Percentiles rank a stretch among this genome's conserved stretches.
phyloP scores from a whole-genome alignment of 2,888 invertebrate genomes.

The Amblyjoppa fuscipennis region DNA sequence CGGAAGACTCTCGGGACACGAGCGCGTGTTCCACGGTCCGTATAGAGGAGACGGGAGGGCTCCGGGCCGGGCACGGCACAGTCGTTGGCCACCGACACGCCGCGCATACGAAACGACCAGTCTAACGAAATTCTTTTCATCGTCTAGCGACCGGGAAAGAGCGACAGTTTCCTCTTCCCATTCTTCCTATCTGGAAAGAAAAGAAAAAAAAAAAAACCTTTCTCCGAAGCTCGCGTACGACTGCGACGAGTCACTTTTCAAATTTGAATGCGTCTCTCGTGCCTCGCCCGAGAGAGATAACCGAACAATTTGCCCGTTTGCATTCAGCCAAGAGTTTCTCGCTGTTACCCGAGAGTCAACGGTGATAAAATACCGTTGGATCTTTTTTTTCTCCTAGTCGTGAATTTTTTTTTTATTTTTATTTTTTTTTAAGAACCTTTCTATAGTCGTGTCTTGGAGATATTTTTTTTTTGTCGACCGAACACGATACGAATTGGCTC shows the following conservation, averaged over 20 bases:
- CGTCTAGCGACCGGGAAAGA: constrained; percentile 24
- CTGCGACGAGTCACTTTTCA: constrained; percentile 43
- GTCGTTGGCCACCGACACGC: constrained; percentile 53
- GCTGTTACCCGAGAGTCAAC: neutral
- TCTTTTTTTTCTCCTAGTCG: neutral
- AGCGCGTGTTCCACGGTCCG: constrained; percentile 36
- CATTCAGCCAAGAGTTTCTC: constrained; percentile 37
- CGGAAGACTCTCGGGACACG: constrained; percentile 69
- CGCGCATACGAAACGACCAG: constrained; percentile 64
- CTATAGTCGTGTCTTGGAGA: no score
- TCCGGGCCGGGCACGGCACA: neutral
- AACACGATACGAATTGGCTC: neutral
- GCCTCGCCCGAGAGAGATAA: constrained; percentile 11
- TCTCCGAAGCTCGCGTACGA: constrained; percentile 52
- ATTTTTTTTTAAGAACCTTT: neutral
- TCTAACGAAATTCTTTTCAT: constrained; percentile 65
- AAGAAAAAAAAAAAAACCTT: constrained; percentile 33
- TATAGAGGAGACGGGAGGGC: neutral
- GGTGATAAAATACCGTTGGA: constrained; percentile 1
- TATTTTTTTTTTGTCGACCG: neutral
- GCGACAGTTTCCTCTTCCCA: constrained; percentile 63
- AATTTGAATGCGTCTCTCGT: constrained; percentile 43
- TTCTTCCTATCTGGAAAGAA: constrained; percentile 42
- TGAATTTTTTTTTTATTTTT: neutral
- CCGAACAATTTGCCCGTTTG: constrained; percentile 24